Evolutionary conservation across 1,140 invertebrate species (phyloP).

Genomic region (Reticulitermes speratus): DNA sequence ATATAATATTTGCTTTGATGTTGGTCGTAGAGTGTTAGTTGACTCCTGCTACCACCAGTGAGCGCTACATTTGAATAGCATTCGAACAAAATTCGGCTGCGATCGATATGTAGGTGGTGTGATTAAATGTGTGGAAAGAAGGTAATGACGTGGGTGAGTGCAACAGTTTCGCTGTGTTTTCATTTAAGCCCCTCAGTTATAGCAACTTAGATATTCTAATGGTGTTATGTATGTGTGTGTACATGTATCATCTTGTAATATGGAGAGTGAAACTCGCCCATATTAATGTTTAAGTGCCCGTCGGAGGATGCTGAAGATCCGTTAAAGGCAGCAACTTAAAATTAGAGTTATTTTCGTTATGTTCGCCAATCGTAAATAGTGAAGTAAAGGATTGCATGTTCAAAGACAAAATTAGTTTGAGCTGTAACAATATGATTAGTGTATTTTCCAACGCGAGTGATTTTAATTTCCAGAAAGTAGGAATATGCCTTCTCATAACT

Average conservation of each 20-base stretch:
- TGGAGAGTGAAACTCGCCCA: neutral
- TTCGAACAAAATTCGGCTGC: neutral
- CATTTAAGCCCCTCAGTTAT: neutral
- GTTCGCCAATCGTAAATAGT: neutral
- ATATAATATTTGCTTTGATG: neutral
- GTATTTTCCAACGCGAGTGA: too few relatives aligned
- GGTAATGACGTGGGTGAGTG: neutral
- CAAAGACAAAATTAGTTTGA: neutral
- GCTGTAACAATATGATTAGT: too few relatives aligned
- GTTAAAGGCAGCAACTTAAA: too few relatives aligned
- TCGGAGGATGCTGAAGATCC: neutral
- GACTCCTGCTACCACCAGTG: neutral
- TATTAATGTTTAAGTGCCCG: neutral
- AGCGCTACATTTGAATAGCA: neutral
- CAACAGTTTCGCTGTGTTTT: neutral
- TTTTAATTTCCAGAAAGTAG: neutral
- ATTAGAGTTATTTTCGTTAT: too few relatives aligned
- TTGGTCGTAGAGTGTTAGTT: neutral
- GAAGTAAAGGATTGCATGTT: neutral
- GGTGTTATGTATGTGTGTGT: neutral
- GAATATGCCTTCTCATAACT: neutral
- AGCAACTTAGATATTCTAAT: neutral
- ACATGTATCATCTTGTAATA: neutral
- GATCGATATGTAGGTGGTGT: slow-evolving; percentile 9
- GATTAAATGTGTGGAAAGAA: neutral